Evolutionary conservation across 53 echinoderm and acorn worm genomes (phyloP).

Genomic region (Hippasteria phrygiana): DNA sequence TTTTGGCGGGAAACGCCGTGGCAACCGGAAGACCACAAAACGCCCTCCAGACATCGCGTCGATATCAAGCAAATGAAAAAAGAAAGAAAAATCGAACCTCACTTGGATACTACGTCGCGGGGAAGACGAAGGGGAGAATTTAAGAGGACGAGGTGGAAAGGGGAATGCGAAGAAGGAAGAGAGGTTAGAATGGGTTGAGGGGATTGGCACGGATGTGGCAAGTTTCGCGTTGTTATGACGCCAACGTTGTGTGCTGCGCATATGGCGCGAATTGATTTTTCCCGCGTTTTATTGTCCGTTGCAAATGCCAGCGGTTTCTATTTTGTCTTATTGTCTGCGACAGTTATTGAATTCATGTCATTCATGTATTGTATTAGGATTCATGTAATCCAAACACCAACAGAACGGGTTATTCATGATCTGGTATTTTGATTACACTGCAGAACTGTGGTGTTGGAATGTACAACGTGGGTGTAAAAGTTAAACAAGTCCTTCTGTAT

Average conservation of each 20-base stretch:
- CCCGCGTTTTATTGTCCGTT: not conserved
- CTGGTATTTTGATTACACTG: too few species aligned
- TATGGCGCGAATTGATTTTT: conserved; percentile 51
- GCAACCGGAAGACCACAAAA: conserved; percentile 23
- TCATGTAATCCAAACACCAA: not conserved
- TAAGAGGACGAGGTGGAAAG: not conserved
- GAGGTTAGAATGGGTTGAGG: not conserved
- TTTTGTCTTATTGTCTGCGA: not conserved
- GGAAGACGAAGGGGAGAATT: not conserved
- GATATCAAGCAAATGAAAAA: conserved; percentile 21
- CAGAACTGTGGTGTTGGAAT: too few species aligned
- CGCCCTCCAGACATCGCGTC: conserved; percentile 55
- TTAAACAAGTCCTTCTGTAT: too few species aligned
- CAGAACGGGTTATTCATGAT: too few species aligned
- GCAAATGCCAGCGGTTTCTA: conserved; percentile 14
- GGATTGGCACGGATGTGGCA: not conserved
- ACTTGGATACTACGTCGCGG: conserved; percentile 33
- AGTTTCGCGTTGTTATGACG: conserved; percentile 34
- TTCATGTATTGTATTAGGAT: too few species aligned
- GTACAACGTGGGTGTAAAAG: too few species aligned
- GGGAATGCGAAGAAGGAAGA: conserved; percentile 2
- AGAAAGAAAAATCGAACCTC: conserved; percentile 65
- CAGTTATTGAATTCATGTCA: not conserved
- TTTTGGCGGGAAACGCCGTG: conserved; percentile 47
- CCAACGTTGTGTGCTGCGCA: conserved; percentile 1